A percentile compares a stretch with the other conserved stretches of the same genome.
These are phyloP conservation scores for Sebastiscus tertius DNA, from an alignment of 2,797 vertebrate genomes.

Conservation along the genomic window DNA sequence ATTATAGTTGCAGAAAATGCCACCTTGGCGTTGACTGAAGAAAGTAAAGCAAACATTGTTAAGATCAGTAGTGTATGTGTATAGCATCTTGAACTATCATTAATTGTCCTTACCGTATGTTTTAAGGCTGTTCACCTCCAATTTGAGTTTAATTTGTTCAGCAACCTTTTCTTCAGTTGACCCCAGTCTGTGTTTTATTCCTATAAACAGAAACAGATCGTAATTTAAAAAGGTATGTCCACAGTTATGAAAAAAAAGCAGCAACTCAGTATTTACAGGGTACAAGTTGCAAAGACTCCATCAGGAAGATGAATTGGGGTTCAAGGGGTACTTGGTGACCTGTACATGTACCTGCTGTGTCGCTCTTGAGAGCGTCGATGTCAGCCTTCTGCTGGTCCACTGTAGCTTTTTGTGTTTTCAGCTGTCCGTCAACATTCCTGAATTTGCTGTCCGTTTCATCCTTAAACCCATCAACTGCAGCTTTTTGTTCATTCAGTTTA, in stretches of 20 bases:
- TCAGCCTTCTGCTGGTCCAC: background rate
- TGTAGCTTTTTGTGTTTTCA: background rate
- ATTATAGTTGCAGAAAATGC: slow-evolving; percentile 16
- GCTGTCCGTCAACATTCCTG: background rate
- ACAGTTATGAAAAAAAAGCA: background rate
- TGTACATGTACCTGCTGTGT: background rate
- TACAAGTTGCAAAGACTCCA: background rate
- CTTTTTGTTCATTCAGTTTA: background rate
- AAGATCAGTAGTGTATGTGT: background rate
- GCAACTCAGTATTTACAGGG: background rate
- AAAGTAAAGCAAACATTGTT: background rate
- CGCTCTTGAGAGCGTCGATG: background rate
- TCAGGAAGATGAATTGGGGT: background rate
- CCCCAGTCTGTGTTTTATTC: background rate
- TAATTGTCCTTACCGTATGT: background rate
- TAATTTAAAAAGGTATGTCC: background rate
- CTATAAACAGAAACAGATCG: background rate
- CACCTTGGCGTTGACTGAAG: slow-evolving; percentile 4
- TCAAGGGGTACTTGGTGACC: background rate
- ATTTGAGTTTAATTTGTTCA: background rate
- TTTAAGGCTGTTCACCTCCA: background rate
- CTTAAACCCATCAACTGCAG: background rate
- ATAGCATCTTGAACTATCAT: background rate
- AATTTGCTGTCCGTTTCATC: background rate
- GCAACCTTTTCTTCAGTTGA: background rate